These are phyloP conservation scores for Lymantria dispar DNA, from an alignment of 2,888 invertebrate genomes.

Conservation along the genomic window DNA sequence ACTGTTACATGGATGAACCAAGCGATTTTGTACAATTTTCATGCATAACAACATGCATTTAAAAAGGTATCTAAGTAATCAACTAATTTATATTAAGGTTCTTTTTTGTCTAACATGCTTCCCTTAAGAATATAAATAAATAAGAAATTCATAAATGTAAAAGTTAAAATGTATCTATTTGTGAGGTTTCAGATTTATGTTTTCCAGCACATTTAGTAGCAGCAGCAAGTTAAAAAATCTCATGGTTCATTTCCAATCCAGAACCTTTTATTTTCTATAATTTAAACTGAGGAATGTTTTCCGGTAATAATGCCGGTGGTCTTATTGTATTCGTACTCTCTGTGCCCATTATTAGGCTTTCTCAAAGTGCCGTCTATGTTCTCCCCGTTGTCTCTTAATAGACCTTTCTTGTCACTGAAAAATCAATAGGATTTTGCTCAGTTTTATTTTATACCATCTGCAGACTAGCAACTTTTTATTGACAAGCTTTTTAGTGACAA, in stretches of 20 bases:
- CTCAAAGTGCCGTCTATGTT: slow-evolving; percentile 44
- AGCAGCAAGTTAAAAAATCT: slow-evolving; percentile 12
- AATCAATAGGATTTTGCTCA: slow-evolving; percentile 35
- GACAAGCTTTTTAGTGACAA: no score
- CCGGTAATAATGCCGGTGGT: slow-evolving; percentile 72
- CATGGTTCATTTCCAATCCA: slow-evolving; percentile 17
- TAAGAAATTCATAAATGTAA: background rate
- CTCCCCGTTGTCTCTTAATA: slow-evolving; percentile 57
- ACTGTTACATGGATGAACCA: slow-evolving; percentile 6
- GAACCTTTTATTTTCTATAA: slow-evolving; percentile 23
- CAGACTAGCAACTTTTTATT: background rate
- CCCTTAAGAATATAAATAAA: no score
- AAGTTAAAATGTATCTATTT: background rate
- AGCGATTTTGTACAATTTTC: slow-evolving; percentile 4
- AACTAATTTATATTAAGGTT: no score
- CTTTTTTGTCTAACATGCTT: no score
- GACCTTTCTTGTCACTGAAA: slow-evolving; percentile 72
- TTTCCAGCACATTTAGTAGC: background rate
- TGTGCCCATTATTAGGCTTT: slow-evolving; percentile 59
- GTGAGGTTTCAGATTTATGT: background rate
- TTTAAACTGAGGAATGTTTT: slow-evolving; percentile 72
- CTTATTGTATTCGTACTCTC: slow-evolving; percentile 72
- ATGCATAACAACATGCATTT: no score
- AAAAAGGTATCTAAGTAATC: no score
- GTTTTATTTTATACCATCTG: background rate